A percentile compares a stretch with the other conserved stretches of the same genome.
phyloP scores from a whole-genome alignment of 2,113 vertebrate species.

The Alosa alosa region DNA sequence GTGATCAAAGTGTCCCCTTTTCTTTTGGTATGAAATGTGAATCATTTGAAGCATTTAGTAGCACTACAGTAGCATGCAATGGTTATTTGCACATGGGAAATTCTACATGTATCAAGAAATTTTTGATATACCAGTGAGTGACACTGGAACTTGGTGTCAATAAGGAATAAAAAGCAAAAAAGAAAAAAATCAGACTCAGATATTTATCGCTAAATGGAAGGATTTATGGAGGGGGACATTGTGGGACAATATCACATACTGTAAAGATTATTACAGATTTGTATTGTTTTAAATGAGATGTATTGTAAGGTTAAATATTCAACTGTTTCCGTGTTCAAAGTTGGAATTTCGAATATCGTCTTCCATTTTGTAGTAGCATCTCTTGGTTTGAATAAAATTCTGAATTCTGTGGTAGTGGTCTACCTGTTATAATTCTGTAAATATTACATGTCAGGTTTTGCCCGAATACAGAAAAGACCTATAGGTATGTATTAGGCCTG shows the following conservation, averaged over 20 bases:
- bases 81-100: conserved; percentile 48
- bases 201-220: background rate
- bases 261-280: conserved; percentile 28
- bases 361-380: conserved; percentile 56
- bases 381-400: conserved; percentile 42
- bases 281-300: conserved; percentile 46
- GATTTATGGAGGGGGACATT: background rate
- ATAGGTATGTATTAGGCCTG: too few relatives aligned
- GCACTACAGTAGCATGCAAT: conserved; percentile 58
- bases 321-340: conserved; percentile 44
- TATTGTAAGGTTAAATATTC: conserved; percentile 59
- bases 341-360: conserved; percentile 60
- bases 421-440: background rate
- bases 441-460: background rate
- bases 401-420: conserved; percentile 6
- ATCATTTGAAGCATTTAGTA: conserved; percentile 40
- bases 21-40: background rate
- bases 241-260: conserved; percentile 18
- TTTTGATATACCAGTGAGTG: background rate
- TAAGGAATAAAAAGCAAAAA: background rate
- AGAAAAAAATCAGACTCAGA: background rate
- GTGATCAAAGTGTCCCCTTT: conserved; percentile 9
- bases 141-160: background rate
- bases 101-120: conserved; percentile 10
- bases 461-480: too few relatives aligned